Conservation (phyloP, 2,113 vertebrate species). For the Ursus arctos region DNA sequence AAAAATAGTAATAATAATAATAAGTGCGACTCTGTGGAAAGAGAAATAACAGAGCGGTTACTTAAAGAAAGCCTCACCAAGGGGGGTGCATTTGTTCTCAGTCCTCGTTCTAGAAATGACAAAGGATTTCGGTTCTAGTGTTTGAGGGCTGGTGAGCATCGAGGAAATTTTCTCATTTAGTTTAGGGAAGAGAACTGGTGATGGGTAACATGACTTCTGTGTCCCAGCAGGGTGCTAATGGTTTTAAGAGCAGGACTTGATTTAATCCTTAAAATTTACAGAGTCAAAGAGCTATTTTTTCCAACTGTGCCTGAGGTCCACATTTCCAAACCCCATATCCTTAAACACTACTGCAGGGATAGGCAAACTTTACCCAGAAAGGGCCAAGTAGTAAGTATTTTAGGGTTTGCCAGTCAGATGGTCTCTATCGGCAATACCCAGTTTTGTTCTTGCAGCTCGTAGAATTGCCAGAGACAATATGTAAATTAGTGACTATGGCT, state of each 20-base stretch:
- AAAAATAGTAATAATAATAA: neutral
- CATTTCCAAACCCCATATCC: neutral
- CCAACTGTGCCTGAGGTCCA: neutral
- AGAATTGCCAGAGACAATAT: accelerated
- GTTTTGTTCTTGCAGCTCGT: neutral
- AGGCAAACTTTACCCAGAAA: neutral
- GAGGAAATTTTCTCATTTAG: neutral
- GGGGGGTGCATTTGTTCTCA: neutral
- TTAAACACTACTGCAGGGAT: neutral
- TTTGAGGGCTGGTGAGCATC: neutral
- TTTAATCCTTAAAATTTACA: neutral
- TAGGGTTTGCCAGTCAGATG: neutral
- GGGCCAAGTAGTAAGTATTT: neutral
- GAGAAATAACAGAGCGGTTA: neutral
- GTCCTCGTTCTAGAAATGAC: neutral
- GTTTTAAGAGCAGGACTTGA: neutral
- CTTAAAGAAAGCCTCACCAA: neutral
- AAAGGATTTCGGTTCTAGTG: neutral
- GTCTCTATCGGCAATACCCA: accelerated
- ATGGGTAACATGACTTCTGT: neutral
- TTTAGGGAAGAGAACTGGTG: neutral
- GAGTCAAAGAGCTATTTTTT: neutral
- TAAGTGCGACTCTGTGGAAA: neutral
- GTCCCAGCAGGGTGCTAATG: accelerated
- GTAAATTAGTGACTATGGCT: neutral